Evolutionary conservation across 2,113 vertebrate species (phyloP), one percentile per base, ranked within the genome.

Genomic region (Psettodes erumei): DNA sequence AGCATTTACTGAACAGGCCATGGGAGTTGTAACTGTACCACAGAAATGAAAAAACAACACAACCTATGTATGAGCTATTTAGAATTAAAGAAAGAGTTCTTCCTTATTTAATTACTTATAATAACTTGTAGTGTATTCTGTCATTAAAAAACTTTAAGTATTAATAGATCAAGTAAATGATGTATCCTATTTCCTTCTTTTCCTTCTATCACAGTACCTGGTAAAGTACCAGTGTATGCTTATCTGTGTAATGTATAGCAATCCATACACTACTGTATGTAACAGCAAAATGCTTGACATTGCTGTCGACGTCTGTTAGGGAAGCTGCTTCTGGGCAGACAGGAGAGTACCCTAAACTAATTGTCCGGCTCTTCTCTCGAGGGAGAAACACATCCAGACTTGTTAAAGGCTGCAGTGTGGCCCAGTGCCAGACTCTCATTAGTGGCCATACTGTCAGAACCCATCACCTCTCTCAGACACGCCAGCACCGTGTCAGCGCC

Each of bases 361-460:
- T 89, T 86, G 83, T 89, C 68, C 75, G 11, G 45, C 55, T 76
- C 61, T 80, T 56, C 75, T 86, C 79, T 89, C 78, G 2, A 72
- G 81, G 81, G 82, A 69, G 68, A 86, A 81, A 86, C 82, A 81
- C 76, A 84, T 82, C 69, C 85, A 89, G 84, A 86, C 82, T 82
- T 79, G 82, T 91, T 90, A 90, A 87, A 86, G 84, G 88, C 78
- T 79, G 82, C 81, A 77, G 71, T 71, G 81, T 82, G 86, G 89
- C 84, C 63, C 43, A 64, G 77, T 82, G 86, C 85, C 87, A 88
- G 82, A 81, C 83, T 87, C 86, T 92, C 88, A 91, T 91, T 90
- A 88, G 84, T 54, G 51, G 47, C 59, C 73, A 75, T 82, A 60
- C 83, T 91, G 84, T 91, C 89, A 90, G 82, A 85, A 88, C 71